Percentiles rank a stretch among this genome's conserved stretches.
Conservation (phyloP, 1,140 invertebrate genomes). For the Drosophila athabasca region DNA sequence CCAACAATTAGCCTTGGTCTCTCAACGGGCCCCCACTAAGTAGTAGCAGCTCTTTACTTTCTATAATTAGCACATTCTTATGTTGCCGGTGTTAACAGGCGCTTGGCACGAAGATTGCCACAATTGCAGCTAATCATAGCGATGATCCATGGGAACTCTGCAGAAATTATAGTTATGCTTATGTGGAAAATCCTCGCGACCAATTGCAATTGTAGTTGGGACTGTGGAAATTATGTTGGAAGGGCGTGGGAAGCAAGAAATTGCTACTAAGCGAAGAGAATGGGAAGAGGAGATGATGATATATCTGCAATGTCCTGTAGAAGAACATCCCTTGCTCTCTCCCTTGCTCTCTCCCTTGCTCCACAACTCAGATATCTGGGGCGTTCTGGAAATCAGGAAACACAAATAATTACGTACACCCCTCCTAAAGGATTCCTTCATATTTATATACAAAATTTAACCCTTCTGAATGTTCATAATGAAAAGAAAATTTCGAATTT, state of each 20-base stretch:
- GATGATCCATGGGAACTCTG: constrained; percentile 38
- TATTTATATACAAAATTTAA: no score
- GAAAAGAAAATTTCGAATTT: constrained; percentile 42
- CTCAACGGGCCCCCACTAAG: constrained; percentile 33
- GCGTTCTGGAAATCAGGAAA: no score
- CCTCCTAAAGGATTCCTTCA: no score
- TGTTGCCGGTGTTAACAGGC: constrained; percentile 54
- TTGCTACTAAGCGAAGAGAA: background rate
- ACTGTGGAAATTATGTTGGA: background rate
- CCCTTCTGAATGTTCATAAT: constrained; percentile 6
- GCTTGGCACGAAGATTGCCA: constrained; percentile 51
- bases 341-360: no score
- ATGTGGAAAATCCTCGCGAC: constrained; percentile 8
- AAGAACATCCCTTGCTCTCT: constrained; percentile 4
- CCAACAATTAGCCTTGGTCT: constrained; percentile 61
- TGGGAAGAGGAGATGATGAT: background rate
- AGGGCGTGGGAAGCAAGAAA: no score
- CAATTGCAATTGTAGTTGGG: constrained; percentile 3
- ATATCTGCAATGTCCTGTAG: background rate
- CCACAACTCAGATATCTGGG: no score
- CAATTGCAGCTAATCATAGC: constrained; percentile 35
- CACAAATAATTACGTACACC: no score
- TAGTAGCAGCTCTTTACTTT: constrained; percentile 34
- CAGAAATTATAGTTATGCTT: background rate
- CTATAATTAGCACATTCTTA: constrained; percentile 71